Conservation (phyloP, 2,888 invertebrate species). For the Xylocampa areola region DNA sequence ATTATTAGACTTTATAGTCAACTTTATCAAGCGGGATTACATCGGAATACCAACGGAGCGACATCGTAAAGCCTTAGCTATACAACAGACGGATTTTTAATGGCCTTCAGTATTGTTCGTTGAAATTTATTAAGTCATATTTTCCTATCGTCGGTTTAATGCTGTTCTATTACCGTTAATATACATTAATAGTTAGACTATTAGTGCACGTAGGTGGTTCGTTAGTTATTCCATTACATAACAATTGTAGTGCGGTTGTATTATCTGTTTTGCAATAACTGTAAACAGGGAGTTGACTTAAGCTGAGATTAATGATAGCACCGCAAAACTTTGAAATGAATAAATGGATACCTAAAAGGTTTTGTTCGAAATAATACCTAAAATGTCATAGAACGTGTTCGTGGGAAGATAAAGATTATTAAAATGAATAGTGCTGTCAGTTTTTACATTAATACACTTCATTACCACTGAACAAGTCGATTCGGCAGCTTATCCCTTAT, state of each 20-base stretch:
- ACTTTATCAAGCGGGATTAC: slow-evolving; percentile 75
- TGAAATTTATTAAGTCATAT: slow-evolving; percentile 71
- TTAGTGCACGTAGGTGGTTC: slow-evolving; percentile 26
- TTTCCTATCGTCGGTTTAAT: slow-evolving; percentile 65
- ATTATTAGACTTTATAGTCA: slow-evolving; percentile 78
- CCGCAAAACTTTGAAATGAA: slow-evolving; percentile 27
- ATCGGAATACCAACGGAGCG: slow-evolving; percentile 69
- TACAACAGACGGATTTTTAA: slow-evolving; percentile 70
- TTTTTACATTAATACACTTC: slow-evolving; percentile 67
- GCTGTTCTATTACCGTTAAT: slow-evolving; percentile 47
- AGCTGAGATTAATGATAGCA: slow-evolving; percentile 28
- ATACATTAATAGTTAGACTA: slow-evolving; percentile 28
- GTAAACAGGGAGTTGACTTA: slow-evolving; percentile 19
- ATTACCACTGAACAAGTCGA: slow-evolving; percentile 60
- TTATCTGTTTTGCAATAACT: slow-evolving; percentile 22
- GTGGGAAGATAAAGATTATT: slow-evolving; percentile 31
- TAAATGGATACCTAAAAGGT: slow-evolving; percentile 21
- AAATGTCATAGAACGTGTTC: slow-evolving; percentile 12
- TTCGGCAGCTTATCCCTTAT: slow-evolving; percentile 61
- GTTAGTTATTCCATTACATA: slow-evolving; percentile 28
- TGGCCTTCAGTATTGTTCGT: slow-evolving; percentile 65
- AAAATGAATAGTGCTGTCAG: slow-evolving; percentile 65
- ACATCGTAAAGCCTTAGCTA: slow-evolving; percentile 71
- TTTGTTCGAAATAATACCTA: slow-evolving; percentile 14
- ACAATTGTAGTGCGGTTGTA: slow-evolving; percentile 7